Evolutionary conservation across 2,888 invertebrate species (phyloP).

Genomic region (Ceriagrion tenellum): DNA sequence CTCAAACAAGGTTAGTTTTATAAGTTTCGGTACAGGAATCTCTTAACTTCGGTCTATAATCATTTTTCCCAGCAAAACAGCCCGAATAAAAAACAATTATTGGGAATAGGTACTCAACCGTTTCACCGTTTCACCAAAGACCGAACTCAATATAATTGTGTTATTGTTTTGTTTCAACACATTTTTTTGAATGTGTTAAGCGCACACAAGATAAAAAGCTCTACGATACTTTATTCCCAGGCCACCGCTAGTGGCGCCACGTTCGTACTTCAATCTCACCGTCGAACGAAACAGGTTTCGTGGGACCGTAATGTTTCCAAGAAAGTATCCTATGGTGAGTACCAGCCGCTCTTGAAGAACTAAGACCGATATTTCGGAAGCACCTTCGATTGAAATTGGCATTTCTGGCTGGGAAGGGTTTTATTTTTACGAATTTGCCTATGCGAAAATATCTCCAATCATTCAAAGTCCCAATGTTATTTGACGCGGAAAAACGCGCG

Average conservation of each 20-base stretch:
- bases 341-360: background rate
- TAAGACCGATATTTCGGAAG: background rate
- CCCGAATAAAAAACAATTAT: background rate
- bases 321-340: conserved; percentile 38
- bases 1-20: conserved; percentile 47
- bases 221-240: conserved; percentile 24
- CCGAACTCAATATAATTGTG: conserved; percentile 46
- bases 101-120: background rate
- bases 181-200: conserved; percentile 39
- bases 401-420: background rate
- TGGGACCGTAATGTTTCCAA: conserved; percentile 62
- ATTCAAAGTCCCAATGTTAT: background rate
- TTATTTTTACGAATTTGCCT: background rate
- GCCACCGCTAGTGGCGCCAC: conserved; percentile 58
- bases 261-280: background rate
- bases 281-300: conserved; percentile 53
- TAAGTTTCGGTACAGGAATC: background rate
- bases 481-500: background rate
- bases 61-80: background rate
- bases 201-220: conserved; percentile 26
- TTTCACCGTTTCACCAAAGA: background rate
- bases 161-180: conserved; percentile 65
- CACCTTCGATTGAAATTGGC: too few species aligned
- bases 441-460: background rate
- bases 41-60: background rate